Base-by-base conservation (phyloP, 30 jellyfish, hydroid and myxozoan genomes). In the Pelagia noctiluca region DNA sequence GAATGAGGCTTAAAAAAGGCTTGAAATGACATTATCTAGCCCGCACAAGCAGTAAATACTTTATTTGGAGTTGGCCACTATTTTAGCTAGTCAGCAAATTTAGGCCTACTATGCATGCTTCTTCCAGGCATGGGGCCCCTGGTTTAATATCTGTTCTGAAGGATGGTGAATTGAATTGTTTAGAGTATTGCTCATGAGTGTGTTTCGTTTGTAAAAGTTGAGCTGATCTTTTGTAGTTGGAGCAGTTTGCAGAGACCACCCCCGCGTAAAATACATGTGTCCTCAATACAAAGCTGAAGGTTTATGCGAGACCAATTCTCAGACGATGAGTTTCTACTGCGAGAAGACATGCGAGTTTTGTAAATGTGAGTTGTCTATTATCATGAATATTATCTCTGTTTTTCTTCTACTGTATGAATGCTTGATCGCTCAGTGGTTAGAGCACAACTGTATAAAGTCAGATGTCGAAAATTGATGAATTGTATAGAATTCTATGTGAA, bases 321-420 rank as follows among this genome's bases (percentile, higher is more conserved):
- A 80, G 29, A 29, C 10, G 46, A 80, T 80, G 90, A 65, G 84
- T 32, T 47, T 37, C 50, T 80, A 77, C 77, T 80, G 90, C 66
- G 37, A 83, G 19, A 66, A 66, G 34, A 80, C 90, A 7, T 80
- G 90, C 49, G 90, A 78, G 24, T 80, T 80, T 46, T 80, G 90
- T 84, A 42, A 80, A 66, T 52, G 84, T 72, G 49, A 12, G 84
- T 72, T n/a, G n/a, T n/a, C n/a, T n/a, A n/a, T n/a, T n/a, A n/a
- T n/a, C n/a, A n/a, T n/a, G n/a, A n/a, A n/a, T n/a, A n/a, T n/a
- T n/a, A n/a, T n/a, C n/a, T n/a, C n/a, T n/a, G n/a, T n/a, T n/a
- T n/a, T n/a, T n/a, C n/a, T n/a, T n/a, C n/a, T n/a, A n/a, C n/a
- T n/a, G n/a, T n/a, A n/a, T n/a, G n/a, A n/a, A n/a, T n/a, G n/a